Percentiles rank a stretch among this genome's conserved stretches.
phyloP scores from a whole-genome alignment of 2,888 invertebrate species.

The Tipula helvola region DNA sequence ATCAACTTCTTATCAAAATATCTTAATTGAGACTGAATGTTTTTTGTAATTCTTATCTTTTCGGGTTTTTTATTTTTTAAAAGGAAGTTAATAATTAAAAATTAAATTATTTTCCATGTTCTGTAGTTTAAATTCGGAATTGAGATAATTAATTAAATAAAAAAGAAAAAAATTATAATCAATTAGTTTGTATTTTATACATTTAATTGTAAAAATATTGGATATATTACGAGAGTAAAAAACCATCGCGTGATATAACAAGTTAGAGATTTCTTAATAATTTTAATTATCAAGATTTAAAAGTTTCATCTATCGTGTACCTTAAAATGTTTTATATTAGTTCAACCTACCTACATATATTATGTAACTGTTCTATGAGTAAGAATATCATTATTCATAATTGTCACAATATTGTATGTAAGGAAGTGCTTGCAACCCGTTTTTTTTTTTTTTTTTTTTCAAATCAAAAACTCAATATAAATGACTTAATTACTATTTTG shows the following conservation, averaged over 20 bases:
- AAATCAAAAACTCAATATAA: background rate
- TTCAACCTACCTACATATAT: background rate
- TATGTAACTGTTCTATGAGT: slow-evolving; percentile 4
- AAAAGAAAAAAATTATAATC: background rate
- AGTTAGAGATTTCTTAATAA: background rate
- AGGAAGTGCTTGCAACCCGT: background rate
- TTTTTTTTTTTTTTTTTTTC: background rate
- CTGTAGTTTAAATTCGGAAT: background rate
- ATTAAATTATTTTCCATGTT: background rate
- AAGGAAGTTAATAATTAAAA: background rate
- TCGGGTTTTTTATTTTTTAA: background rate
- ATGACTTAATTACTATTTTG: background rate
- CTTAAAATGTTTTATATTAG: background rate
- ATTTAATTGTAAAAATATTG: background rate
- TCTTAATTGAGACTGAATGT: background rate
- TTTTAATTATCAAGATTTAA: background rate
- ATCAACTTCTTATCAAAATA: background rate
- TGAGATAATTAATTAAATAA: background rate
- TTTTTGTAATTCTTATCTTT: background rate
- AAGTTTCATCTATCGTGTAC: background rate
- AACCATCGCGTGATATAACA: background rate
- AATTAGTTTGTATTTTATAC: background rate
- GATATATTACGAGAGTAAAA: background rate
- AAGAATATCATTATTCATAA: background rate
- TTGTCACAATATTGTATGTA: background rate